A percentile compares a stretch with the other conserved stretches of the same genome.
These are phyloP conservation scores for Halictus rubicundus DNA, from an alignment of 1,140 invertebrate genomes.

Conservation along the genomic window DNA sequence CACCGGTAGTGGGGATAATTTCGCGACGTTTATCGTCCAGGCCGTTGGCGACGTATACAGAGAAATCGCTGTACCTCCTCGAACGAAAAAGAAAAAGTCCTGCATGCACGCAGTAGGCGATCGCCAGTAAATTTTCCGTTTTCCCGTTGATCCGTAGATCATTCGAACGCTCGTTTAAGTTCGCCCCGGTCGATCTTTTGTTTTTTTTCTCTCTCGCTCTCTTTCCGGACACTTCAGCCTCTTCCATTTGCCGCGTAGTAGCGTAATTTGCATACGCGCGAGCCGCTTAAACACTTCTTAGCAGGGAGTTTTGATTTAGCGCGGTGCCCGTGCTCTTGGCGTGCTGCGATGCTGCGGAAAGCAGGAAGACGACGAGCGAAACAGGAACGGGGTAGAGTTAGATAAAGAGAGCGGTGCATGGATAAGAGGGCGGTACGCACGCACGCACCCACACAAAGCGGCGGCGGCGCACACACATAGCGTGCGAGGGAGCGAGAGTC, in stretches of 20 bases:
- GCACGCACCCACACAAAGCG: not conserved
- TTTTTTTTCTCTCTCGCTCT: not conserved
- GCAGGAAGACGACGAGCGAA: not conserved
- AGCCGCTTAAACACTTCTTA: slow-evolving; percentile 72
- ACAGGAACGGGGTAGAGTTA: too few relatives aligned
- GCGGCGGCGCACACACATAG: too few relatives aligned
- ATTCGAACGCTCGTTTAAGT: not conserved
- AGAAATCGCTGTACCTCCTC: too few relatives aligned
- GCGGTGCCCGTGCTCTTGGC: slow-evolving; percentile 44
- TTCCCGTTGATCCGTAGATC: not conserved
- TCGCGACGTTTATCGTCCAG: too few relatives aligned
- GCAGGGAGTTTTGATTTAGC: slow-evolving; percentile 76
- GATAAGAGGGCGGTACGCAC: not conserved
- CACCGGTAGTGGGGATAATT: too few relatives aligned
- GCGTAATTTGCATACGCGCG: slow-evolving; percentile 73
- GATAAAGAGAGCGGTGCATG: not conserved
- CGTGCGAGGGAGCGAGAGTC: not conserved
- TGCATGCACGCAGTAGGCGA: not conserved
- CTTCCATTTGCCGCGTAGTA: too few relatives aligned
- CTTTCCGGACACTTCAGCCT: slow-evolving; percentile 1
- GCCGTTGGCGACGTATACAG: too few relatives aligned
- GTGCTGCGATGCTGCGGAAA: slow-evolving; percentile 25
- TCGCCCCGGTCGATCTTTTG: not conserved
- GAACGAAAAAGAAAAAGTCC: too few relatives aligned
- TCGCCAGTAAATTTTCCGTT: not conserved